Base-by-base conservation (phyloP, 2,797 vertebrate genomes). In the Limosa lapponica region DNA sequence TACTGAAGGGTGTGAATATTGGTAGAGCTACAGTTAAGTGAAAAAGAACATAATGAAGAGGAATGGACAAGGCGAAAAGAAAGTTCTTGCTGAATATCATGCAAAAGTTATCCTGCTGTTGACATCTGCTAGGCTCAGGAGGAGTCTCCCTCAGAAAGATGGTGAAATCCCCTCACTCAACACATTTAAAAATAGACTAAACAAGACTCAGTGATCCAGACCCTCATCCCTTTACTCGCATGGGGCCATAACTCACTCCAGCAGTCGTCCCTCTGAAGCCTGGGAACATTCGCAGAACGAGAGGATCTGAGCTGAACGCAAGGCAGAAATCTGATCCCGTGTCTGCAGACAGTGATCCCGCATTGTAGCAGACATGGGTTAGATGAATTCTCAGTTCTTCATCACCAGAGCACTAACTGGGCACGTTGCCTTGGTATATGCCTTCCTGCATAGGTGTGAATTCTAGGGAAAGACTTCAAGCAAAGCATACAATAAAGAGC, bases 101-200 rank as follows among this genome's bases (percentile, higher is more conserved):
- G 51, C 17, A 65, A 58, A 87, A 86, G 57, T 65, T 62, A 86
- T 15, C 82, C 73, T 84, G 77, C 92, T 94, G 92, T 51, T 81
- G 61, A 87, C 82, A 91, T 95, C 77, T 94, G 85, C 73, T 87
- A 54, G 39, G 54, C 54, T 93, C 69, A 65, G 82, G 34, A 85
- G 51, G 79, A 83, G 27, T 58, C 62, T 94, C n/a, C 54, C 54
- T 62, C 36, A 90, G 82, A 78, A 86, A 79, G 66, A 79, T 41
- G 46, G 67, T 58, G 54, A 93, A 92, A 92, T 84, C 51, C 61
- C 36, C 28, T 90, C 70, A 58, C 66, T 94, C 86, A 58, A 89
- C 77, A 64, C 51, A 43, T 82, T 94, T 82, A 66, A 90, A 92
- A 92, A 89, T 58, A 93, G 77, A 93, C 86, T 92, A 94, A 93